Conservation (phyloP, 2,797 vertebrate species). For the Cyprinella venusta region DNA sequence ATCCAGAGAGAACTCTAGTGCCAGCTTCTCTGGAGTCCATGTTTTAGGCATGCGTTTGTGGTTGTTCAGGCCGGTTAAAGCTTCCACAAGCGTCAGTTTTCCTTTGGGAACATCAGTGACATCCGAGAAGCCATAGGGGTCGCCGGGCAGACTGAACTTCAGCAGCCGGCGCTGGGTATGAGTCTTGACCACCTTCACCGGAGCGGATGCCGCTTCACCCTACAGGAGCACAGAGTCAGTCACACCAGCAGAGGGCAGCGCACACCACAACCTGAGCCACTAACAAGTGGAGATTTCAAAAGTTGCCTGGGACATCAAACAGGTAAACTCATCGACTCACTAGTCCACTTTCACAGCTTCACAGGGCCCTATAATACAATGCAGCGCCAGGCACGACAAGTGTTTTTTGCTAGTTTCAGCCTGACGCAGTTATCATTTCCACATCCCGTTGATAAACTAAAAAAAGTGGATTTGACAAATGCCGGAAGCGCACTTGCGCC, state of each 20-base stretch:
- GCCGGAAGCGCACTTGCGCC: too few relatives aligned
- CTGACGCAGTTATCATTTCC: too few relatives aligned
- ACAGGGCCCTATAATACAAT: too few relatives aligned
- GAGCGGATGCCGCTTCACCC: slow-evolving; percentile 9
- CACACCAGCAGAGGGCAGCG: too few relatives aligned
- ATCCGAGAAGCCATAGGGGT: slow-evolving; percentile 63
- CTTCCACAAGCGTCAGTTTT: slow-evolving; percentile 87
- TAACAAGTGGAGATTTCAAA: neutral
- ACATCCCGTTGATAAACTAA: too few relatives aligned
- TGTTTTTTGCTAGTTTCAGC: too few relatives aligned
- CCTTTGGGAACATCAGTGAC: slow-evolving; percentile 85
- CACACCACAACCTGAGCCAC: too few relatives aligned
- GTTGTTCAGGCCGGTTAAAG: slow-evolving; percentile 83
- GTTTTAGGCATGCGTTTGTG: slow-evolving; percentile 82
- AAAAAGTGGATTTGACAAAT: too few relatives aligned
- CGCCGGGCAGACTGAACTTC: slow-evolving; percentile 71
- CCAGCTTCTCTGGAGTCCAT: slow-evolving; percentile 89
- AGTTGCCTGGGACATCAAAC: too few relatives aligned
- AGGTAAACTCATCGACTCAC: neutral
- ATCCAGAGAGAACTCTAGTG: slow-evolving; percentile 86
- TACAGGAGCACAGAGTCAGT: slow-evolving; percentile 22
- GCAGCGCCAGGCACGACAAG: too few relatives aligned
- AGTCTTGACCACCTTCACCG: neutral
- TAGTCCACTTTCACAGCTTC: neutral
- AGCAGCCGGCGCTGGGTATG: slow-evolving; percentile 70